Base-by-base conservation (phyloP, 92 coral and sea anemone species). In the Bergia sp. region DNA sequence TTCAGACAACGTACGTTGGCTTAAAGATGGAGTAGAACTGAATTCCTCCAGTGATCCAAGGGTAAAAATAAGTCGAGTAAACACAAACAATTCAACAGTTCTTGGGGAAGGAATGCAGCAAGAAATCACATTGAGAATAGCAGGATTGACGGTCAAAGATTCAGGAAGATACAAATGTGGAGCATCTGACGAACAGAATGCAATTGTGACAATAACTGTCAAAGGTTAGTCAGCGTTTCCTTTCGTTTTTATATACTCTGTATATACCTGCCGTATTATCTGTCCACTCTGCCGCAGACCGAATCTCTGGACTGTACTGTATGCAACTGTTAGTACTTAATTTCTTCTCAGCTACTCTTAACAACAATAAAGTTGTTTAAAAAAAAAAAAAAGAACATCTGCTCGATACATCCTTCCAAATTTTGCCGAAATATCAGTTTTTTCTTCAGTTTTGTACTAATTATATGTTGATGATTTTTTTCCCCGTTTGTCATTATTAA, bases 121-220 rank as follows among this genome's bases (percentile, higher is more conserved):
- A 15, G 77, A 67, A 37, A 47, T 84, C 15, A 73, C 61, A 3
- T n/a, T 84, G 15, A 84, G 38, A 37, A 16, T 84, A 44, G 21
- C 10, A 45, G 36, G 11, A 12, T 0, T 55, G 40, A 84, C 39
- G 11, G 43, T 20, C 15, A 44, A 44, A 7, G 87, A 84, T 67
- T 84, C 87, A 45, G 87, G 87, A 6, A 9, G 20, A 20, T 84
- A 84, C 23, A 43, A 71, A 43, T 84, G 87, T 44, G 45, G 16
- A 37, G 87, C 8, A 21, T 15, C 87, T 49, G 37, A 29, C 1
- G 79, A 50, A 29, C 12, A 71, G 5, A 84, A 84, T 44, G 23
- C 44, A 71, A 84, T 66, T 8, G 78, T 84, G 11, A 50, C 40
- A 72, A 55, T 71, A 44, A 71, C 38, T 72, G 42, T 84, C 9